Evolutionary conservation across 2,113 vertebrate genomes (phyloP), one percentile per base, ranked within the genome.

Genomic region (Alectura lathami): DNA sequence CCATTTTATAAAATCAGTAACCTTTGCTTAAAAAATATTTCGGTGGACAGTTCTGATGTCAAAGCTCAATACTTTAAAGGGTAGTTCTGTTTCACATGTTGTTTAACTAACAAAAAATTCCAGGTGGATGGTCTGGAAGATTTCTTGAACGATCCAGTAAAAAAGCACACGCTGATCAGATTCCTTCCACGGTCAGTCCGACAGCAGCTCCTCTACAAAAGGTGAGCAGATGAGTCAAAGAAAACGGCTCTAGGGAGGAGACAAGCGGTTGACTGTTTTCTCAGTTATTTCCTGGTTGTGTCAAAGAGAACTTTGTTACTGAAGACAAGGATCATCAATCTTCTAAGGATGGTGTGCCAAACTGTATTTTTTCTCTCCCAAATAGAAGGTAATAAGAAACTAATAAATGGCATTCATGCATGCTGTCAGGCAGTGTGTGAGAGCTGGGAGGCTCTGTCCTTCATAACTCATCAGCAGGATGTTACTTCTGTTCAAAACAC

Each of bases 71-170:
- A n/a, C 42, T 57, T 77, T 17, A 53, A 45, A 62, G n/a, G 24
- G 17, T 51, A 32, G 34, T 60, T 67, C 15, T 11, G 15, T 81
- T 79, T 79, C 64, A 30, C 24, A 26, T 86, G 90, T 86, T 93
- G 50, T 83, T 87, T 73, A 82, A 88, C 21, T 95, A 83, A 20
- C 63, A 21, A 92, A 66, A 90, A 38, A 42, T 86, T 94, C 13
- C 83, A 99, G 99, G 98, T 99, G 67, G 99, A 99, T 2, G 98
- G 98, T 78, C 97, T 99, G 45, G 98, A 99, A 57, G 98, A 98
- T 4, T 99, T 98, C 84, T 97, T 99, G 96, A 98, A 97, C 9
- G 98, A 99, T 95, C 98, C 98, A 1, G 70, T 99, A 63, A 99
- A 98, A 97, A 98, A 99, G 45, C 98, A 99, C 93, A 98, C 98